These are phyloP conservation scores for Leucopsar rothschildi DNA, from an alignment of 2,113 vertebrate species.

Conservation along the genomic window DNA sequence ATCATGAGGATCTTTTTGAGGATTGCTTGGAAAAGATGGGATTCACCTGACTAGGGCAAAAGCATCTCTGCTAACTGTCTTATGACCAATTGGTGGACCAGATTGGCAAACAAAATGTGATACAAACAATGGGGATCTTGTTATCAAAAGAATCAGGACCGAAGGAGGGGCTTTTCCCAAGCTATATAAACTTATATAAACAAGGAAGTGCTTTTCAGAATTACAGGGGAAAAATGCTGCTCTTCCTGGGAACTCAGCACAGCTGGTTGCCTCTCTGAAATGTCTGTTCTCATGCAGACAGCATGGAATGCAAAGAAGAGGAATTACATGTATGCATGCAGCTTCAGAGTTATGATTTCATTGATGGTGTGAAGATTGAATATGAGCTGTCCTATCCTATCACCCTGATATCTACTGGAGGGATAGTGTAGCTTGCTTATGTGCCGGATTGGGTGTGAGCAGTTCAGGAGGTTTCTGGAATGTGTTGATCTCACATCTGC, in stretches of 20 bases:
- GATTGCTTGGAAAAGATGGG: neutral
- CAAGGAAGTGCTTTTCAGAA: neutral
- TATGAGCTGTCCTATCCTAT: neutral
- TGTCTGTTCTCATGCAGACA: neutral
- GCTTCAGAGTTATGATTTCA: neutral
- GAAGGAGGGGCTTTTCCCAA: neutral
- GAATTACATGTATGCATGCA: neutral
- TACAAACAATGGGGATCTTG: neutral
- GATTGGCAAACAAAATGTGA: neutral
- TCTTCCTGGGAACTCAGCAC: neutral
- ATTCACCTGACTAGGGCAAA: neutral
- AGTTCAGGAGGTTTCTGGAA: neutral
- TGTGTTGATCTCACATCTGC: neutral
- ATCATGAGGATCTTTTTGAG: neutral
- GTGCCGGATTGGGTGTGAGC: neutral
- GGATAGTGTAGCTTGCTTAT: neutral
- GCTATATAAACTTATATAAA: neutral
- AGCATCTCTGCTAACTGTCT: neutral
- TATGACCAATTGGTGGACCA: neutral
- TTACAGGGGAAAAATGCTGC: neutral
- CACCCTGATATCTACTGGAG: neutral
- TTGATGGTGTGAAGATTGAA: neutral
- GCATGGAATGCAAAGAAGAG: neutral
- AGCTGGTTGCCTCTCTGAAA: neutral
- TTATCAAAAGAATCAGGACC: neutral